Evolutionary conservation across 2,888 invertebrate genomes (phyloP).

Genomic region (Adela reaumurella): DNA sequence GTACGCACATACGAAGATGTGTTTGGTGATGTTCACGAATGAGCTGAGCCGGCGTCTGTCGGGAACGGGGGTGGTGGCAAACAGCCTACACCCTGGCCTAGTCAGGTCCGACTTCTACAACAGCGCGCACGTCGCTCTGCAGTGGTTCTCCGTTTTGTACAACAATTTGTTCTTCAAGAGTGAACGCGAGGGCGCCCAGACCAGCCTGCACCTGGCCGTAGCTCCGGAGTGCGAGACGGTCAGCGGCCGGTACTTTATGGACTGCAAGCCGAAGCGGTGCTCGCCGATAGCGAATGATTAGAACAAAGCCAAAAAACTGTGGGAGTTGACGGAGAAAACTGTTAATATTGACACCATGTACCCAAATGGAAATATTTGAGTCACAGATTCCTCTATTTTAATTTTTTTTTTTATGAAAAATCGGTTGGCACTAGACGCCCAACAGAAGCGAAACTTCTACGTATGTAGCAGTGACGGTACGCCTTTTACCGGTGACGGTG

Average conservation of each 20-base stretch:
- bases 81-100: constrained; percentile 69
- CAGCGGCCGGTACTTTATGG: background rate
- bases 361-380: too few species aligned
- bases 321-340: too few species aligned
- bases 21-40: constrained; percentile 60
- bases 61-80: constrained; percentile 63
- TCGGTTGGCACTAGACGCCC: too few species aligned
- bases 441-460: too few species aligned
- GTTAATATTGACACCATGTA: too few species aligned
- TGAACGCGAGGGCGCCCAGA: background rate
- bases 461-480: too few species aligned
- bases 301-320: too few species aligned
- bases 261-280: background rate
- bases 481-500: too few species aligned
- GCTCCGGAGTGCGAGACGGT: background rate
- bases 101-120: constrained; percentile 56
- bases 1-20: constrained; percentile 58
- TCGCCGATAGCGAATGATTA: too few species aligned
- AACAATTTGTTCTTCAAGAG: background rate
- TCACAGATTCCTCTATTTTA: too few species aligned
- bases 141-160: background rate
- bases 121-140: background rate
- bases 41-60: constrained; percentile 57
- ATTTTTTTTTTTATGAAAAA: too few species aligned
- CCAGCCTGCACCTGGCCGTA: too few species aligned